phyloP scores from a whole-genome alignment of 35 echinoderm and acorn worm genomes.

The Apostichopus japonicus region DNA sequence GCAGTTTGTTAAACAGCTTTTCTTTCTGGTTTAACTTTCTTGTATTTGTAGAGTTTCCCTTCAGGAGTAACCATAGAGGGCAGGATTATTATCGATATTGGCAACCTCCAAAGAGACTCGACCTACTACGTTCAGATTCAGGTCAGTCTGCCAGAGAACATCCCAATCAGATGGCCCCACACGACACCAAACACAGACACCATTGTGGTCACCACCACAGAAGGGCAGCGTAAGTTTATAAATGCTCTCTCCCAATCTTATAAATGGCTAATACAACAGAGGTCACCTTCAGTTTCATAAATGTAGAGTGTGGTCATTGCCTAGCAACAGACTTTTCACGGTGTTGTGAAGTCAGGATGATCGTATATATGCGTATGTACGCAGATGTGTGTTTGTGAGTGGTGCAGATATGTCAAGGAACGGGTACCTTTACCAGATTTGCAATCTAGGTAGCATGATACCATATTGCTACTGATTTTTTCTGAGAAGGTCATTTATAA shows the following conservation, averaged over 20 bases:
- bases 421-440: no score
- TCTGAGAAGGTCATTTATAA: no score
- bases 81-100: slow-evolving; percentile 87
- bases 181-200: slow-evolving; percentile 87
- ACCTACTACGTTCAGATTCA: slow-evolving; percentile 88
- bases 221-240: slow-evolving; percentile 81
- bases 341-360: no score
- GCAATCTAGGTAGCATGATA: no score
- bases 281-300: no score
- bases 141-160: slow-evolving; percentile 73
- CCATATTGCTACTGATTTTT: no score
- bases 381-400: no score
- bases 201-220: slow-evolving; percentile 82
- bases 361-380: no score
- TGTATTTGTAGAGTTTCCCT: slow-evolving; percentile 66
- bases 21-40: background rate
- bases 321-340: no score
- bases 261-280: no score
- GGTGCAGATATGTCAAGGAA: no score
- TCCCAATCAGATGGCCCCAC: slow-evolving; percentile 67
- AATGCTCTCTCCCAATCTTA: background rate
- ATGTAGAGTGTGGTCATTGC: no score
- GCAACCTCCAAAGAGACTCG: slow-evolving; percentile 59
- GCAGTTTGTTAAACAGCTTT: background rate
- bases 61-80: slow-evolving; percentile 68